Conservation (phyloP, 2,113 vertebrate species). For the Oncorhynchus kisutch region DNA sequence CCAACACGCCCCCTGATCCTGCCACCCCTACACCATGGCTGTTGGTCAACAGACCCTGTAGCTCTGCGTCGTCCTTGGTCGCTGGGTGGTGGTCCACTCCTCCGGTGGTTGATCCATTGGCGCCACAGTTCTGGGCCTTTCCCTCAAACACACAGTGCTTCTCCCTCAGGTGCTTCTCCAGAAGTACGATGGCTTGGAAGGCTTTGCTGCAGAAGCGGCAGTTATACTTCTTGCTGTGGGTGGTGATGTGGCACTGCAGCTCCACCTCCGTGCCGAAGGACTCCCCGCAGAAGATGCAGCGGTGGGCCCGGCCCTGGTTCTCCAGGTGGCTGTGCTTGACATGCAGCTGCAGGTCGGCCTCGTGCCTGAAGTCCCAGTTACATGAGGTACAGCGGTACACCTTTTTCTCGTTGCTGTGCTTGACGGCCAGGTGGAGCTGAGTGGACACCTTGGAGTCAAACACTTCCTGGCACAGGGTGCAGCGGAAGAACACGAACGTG, state of each 20-base stretch:
- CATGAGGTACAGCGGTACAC: conserved; percentile 95
- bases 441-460: conserved; percentile 99
- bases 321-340: conserved; percentile 97
- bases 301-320: conserved; percentile 88
- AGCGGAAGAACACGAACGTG: conserved; percentile 97
- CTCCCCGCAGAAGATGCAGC: conserved; percentile 97
- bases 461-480: conserved; percentile 96
- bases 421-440: conserved; percentile 95
- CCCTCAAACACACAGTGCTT: conserved; percentile 94
- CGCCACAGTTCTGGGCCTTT: conserved; percentile 88
- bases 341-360: conserved; percentile 92
- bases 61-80: conserved; percentile 90
- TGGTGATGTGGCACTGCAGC: conserved; percentile 98
- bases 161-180: conserved; percentile 94
- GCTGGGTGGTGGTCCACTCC: conserved; percentile 65
- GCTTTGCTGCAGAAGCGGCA: conserved; percentile 99
- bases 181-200: conserved; percentile 92
- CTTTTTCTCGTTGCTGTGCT: conserved; percentile 98
- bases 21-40: conserved; percentile 76
- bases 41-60: conserved; percentile 88
- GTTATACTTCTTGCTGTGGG: conserved; percentile 98
- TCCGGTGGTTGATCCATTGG: conserved; percentile 81
- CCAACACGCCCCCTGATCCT: conserved; percentile 53
- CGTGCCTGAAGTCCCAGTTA: conserved; percentile 97
- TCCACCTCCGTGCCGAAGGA: conserved; percentile 97